Percentiles rank a stretch among this genome's conserved stretches.
Conservation (phyloP, 2,113 vertebrate species). For the Acinonyx jubatus region DNA sequence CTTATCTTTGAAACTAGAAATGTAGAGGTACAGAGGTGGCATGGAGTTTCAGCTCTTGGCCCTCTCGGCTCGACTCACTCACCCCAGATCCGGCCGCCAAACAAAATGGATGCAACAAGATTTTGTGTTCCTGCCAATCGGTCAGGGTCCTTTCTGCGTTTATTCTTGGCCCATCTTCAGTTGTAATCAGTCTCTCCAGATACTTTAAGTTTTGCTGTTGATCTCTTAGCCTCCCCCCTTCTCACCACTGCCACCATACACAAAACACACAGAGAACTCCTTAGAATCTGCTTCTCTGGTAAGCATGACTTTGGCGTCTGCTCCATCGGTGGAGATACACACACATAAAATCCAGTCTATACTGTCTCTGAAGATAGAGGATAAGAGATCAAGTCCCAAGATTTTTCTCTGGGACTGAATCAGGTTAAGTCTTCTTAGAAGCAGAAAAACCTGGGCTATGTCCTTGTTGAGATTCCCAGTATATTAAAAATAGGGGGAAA, state of each 20-base stretch:
- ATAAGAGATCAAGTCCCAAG: neutral
- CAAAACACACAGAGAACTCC: neutral
- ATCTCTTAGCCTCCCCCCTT: neutral
- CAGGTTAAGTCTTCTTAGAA: neutral
- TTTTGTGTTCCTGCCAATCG: rapidly evolving
- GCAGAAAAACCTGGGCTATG: neutral
- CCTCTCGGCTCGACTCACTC: neutral
- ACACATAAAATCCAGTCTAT: neutral
- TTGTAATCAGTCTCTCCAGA: neutral
- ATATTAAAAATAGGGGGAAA: neutral
- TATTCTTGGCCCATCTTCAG: neutral
- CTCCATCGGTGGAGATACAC: neutral
- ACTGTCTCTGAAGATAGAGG: neutral
- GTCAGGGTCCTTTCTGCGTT: neutral
- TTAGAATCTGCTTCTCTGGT: neutral
- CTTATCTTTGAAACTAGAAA: neutral
- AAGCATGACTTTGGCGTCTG: neutral
- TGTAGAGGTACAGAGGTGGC: no score
- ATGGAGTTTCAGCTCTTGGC: neutral
- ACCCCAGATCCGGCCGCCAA: neutral
- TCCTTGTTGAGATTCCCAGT: neutral
- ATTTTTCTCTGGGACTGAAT: neutral
- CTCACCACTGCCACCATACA: no score
- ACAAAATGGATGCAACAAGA: neutral
- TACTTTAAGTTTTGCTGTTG: neutral